phyloP scores from a whole-genome alignment of 1,140 invertebrate genomes.

The Drosophila leontia region DNA sequence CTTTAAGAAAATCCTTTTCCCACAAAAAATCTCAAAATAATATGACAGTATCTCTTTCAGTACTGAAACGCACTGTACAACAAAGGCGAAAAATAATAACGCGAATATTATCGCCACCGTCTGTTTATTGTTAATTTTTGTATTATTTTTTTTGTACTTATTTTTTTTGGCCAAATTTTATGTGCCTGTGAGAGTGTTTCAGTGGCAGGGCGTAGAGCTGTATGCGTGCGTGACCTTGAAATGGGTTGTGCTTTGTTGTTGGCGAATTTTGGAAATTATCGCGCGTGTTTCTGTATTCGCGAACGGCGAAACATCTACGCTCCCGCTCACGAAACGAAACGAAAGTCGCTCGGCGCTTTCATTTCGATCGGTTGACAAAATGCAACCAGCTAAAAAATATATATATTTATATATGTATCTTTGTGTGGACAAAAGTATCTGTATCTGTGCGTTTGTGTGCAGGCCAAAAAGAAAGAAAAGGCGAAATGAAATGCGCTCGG shows the following conservation, averaged over 20 bases:
- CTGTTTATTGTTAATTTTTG: conserved; percentile 56
- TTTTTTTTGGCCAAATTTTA: conserved; percentile 24
- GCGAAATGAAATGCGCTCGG: conserved; percentile 72
- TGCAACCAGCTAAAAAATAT: conserved; percentile 55
- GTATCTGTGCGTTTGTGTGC: not conserved
- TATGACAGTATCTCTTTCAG: not conserved
- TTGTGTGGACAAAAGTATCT: not conserved
- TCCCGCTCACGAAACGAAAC: conserved; percentile 20
- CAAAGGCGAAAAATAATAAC: conserved; percentile 39
- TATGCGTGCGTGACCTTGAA: conserved; percentile 79
- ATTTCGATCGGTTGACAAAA: conserved; percentile 58
- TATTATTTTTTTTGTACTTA: conserved; percentile 23
- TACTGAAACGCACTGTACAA: conserved; percentile 25
- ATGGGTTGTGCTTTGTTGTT: conserved; percentile 78
- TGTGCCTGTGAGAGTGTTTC: conserved; percentile 19
- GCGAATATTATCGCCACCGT: conserved; percentile 64
- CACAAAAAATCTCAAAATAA: not conserved
- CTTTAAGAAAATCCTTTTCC: not conserved
- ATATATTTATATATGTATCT: not conserved
- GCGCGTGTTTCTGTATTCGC: conserved; percentile 60
- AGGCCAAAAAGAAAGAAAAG: conserved; percentile 12
- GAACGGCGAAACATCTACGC: not conserved
- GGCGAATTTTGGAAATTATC: conserved; percentile 81
- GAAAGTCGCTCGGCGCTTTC: conserved; percentile 46
- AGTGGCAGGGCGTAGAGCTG: conserved; percentile 46